Evolutionary conservation across 2,797 vertebrate species (phyloP).

Genomic region (Pangasius djambal): DNA sequence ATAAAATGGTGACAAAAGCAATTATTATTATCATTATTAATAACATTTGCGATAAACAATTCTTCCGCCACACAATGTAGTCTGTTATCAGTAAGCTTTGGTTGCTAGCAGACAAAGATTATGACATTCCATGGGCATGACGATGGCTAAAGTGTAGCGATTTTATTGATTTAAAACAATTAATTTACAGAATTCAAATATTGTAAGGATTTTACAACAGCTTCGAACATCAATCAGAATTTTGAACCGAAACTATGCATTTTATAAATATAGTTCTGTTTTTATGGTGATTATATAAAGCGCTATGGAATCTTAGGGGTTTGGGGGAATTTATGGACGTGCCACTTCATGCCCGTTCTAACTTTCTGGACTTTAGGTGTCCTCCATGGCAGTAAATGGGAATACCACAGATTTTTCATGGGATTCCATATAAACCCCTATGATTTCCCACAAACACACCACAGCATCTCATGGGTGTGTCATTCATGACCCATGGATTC

Average conservation of each 20-base stretch:
- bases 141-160: neutral
- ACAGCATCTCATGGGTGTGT: neutral
- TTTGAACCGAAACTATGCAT: neutral
- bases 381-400: neutral
- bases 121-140: neutral
- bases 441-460: conserved; percentile 10
- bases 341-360: neutral
- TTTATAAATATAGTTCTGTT: neutral
- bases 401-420: neutral
- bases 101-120: neutral
- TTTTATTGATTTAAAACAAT: neutral
- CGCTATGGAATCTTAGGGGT: neutral
- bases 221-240: neutral
- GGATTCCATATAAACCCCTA: neutral
- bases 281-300: neutral
- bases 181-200: neutral
- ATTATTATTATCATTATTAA: neutral
- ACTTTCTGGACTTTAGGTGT: neutral
- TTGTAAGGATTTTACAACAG: neutral
- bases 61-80: neutral
- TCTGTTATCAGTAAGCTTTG: neutral
- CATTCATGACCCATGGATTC: conserved; percentile 6
- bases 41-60: neutral
- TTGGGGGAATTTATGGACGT: neutral
- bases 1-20: neutral